Evolutionary conservation across 2,888 invertebrate species (phyloP).

Genomic region (Sesia bembeciformis): DNA sequence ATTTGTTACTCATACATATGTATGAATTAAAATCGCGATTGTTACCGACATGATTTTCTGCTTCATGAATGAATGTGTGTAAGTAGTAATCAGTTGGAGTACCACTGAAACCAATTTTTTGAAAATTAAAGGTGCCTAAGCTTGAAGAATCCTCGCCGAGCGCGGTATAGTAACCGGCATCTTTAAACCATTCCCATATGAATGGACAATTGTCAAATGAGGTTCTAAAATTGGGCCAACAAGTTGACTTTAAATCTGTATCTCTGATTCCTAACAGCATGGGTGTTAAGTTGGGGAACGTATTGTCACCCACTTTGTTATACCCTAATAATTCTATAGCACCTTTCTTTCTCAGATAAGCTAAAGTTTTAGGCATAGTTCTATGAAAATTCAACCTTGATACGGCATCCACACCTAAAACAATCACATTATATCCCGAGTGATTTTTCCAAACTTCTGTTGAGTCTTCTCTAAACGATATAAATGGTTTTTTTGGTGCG

Average conservation of each 20-base stretch:
- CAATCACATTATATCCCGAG: slow-evolving; percentile 78
- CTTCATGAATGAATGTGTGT: slow-evolving; percentile 81
- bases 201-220: slow-evolving; percentile 87
- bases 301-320: slow-evolving; percentile 95
- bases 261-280: slow-evolving; percentile 82
- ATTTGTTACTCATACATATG: slow-evolving; percentile 80
- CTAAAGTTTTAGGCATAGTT: slow-evolving; percentile 84
- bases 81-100: slow-evolving; percentile 91
- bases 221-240: slow-evolving; percentile 73
- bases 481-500: slow-evolving; percentile 57
- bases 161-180: slow-evolving; percentile 82
- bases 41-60: slow-evolving; percentile 79
- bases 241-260: slow-evolving; percentile 76
- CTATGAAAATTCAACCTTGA: slow-evolving; percentile 90
- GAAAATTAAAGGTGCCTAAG: slow-evolving; percentile 87
- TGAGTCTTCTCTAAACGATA: slow-evolving; percentile 19
- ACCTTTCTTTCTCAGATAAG: slow-evolving; percentile 75
- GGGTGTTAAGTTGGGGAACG: slow-evolving; percentile 91
- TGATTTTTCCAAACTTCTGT: slow-evolving; percentile 22
- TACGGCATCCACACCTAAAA: slow-evolving; percentile 89
- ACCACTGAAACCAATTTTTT: slow-evolving; percentile 82
- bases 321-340: slow-evolving; percentile 89
- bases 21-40: slow-evolving; percentile 77
- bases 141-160: slow-evolving; percentile 88
- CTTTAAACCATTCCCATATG: slow-evolving; percentile 87